Conservation (phyloP, 2,797 vertebrate species). For the Pyrrhura leucotis region DNA sequence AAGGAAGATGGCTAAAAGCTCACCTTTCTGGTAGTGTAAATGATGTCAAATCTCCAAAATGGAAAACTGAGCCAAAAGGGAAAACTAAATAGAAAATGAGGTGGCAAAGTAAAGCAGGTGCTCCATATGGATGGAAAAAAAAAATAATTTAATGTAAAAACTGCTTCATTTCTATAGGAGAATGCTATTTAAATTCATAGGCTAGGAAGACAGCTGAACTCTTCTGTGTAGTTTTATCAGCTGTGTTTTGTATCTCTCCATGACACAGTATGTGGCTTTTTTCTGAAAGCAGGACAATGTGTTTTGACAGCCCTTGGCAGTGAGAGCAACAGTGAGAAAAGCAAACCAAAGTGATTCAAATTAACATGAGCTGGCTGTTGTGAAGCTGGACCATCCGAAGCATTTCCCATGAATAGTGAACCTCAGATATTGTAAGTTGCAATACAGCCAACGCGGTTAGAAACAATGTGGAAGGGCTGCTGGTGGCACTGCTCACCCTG, state of each 20-base stretch:
- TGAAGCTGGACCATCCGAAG: not conserved
- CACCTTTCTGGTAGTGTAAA: not conserved
- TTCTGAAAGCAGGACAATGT: conserved; percentile 48
- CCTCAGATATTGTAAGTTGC: not conserved
- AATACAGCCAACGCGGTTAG: not conserved
- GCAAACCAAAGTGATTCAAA: conserved; percentile 15
- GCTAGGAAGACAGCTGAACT: conserved; percentile 11
- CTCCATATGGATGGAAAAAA: not conserved
- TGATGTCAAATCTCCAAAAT: not conserved
- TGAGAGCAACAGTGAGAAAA: conserved; percentile 45
- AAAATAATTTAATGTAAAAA: conserved; percentile 9
- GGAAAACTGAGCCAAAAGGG: not conserved
- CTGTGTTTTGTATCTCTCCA: conserved; percentile 43
- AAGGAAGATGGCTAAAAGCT: not conserved
- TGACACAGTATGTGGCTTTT: conserved; percentile 44
- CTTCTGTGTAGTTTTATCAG: conserved; percentile 42
- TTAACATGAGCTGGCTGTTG: not conserved
- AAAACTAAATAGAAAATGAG: not conserved
- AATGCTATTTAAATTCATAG: conserved; percentile 14
- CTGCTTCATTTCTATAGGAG: not conserved
- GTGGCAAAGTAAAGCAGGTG: conserved; percentile 27
- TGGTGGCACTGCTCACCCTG: not conserved
- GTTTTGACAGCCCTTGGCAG: conserved; percentile 55
- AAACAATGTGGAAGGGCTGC: not conserved
- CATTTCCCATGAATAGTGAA: not conserved